A percentile compares a stretch with the other conserved stretches of the same genome.
Conservation (phyloP, 2,113 vertebrate genomes). For the Clinocottus analis region DNA sequence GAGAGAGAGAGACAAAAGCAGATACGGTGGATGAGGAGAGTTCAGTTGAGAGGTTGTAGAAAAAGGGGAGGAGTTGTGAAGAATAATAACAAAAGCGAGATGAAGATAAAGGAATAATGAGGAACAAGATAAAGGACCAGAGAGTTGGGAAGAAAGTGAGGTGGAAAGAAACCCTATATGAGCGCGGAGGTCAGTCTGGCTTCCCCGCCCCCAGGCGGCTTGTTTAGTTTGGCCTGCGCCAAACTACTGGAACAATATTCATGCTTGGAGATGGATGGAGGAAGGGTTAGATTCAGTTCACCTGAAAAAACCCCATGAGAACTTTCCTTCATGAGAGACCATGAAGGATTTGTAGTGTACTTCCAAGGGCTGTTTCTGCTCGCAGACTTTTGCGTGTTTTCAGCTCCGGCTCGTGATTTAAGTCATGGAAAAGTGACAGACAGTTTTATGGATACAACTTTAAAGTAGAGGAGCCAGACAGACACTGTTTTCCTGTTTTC, state of each 20-base stretch:
- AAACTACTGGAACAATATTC: constrained; percentile 67
- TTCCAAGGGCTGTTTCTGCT: constrained; percentile 17
- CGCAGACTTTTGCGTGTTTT: constrained; percentile 7
- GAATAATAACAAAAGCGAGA: background rate
- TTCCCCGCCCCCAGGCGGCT: constrained; percentile 24
- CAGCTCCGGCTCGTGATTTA: constrained; percentile 31
- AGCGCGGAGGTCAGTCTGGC: constrained; percentile 7
- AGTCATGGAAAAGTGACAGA: constrained; percentile 15
- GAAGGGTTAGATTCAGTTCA: constrained; percentile 63
- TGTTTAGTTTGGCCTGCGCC: constrained; percentile 70
- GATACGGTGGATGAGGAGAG: constrained; percentile 14
- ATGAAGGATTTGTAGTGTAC: constrained; percentile 14
- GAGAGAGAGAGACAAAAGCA: background rate
- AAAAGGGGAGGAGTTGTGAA: background rate
- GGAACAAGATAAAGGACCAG: constrained; percentile 2
- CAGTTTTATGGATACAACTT: constrained; percentile 37
- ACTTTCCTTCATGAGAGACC: constrained; percentile 36
- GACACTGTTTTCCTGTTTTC: constrained; percentile 4
- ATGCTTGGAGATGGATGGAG: constrained; percentile 58
- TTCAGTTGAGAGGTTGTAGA: constrained; percentile 13
- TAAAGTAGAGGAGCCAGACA: background rate
- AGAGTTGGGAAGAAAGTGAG: constrained; percentile 19
- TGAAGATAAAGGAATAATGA: background rate
- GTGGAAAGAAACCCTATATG: constrained; percentile 21
- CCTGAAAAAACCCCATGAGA: constrained; percentile 40